A percentile compares a stretch with the other conserved stretches of the same genome.
Evolutionary conservation across 1,140 invertebrate species (phyloP).

Genomic region (Drosophila seguyi): DNA sequence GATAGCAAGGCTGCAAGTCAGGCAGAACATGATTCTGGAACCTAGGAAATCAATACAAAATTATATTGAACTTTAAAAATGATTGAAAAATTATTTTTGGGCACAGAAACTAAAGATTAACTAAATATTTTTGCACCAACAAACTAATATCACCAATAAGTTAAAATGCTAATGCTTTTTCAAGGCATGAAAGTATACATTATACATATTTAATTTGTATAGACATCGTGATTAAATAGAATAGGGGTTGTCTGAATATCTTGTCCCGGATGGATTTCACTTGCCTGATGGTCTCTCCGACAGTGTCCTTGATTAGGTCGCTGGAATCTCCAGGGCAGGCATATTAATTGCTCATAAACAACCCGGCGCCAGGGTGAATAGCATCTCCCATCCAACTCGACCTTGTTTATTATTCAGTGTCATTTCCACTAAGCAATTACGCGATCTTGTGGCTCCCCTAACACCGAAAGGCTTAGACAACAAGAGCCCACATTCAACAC

Average conservation of each 20-base stretch:
- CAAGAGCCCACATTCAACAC: slow-evolving; percentile 26
- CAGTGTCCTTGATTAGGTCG: slow-evolving; percentile 5
- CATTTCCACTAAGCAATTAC: slow-evolving; percentile 70
- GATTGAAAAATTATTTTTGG: too few relatives aligned
- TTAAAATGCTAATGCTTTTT: too few relatives aligned
- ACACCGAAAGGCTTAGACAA: slow-evolving; percentile 70
- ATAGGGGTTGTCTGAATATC: not conserved
- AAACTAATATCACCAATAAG: too few relatives aligned
- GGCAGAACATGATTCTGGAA: not conserved
- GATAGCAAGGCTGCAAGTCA: slow-evolving; percentile 7
- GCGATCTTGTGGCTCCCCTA: slow-evolving; percentile 58
- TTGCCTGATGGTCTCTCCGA: too few relatives aligned
- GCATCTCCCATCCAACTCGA: slow-evolving; percentile 1
- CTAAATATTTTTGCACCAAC: too few relatives aligned
- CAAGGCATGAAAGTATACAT: not conserved
- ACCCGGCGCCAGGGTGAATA: not conserved
- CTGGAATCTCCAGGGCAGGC: slow-evolving; percentile 31
- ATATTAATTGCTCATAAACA: slow-evolving; percentile 76
- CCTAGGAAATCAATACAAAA: slow-evolving; percentile 4
- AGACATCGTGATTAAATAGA: not conserved
- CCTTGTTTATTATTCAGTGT: slow-evolving; percentile 73
- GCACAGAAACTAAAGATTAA: not conserved
- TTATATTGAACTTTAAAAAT: not conserved
- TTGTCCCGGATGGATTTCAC: not conserved
- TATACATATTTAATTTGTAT: not conserved